Evolutionary conservation across 2,113 vertebrate genomes (phyloP), one percentile per base, ranked within the genome.

Genomic region (Puntigrus tetrazona): DNA sequence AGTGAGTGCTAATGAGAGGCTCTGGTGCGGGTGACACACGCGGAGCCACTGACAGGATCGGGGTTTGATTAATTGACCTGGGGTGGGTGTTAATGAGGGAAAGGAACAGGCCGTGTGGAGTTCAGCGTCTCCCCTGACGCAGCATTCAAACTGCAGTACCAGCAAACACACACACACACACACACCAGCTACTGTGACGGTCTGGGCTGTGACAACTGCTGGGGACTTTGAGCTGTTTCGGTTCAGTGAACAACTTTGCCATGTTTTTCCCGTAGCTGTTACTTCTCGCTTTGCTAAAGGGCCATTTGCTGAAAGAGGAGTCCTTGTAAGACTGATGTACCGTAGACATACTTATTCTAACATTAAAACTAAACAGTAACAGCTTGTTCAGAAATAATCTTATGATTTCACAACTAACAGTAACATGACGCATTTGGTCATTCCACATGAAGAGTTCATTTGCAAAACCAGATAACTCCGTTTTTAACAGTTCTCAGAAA

Each of bases 81-180:
- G 81, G 88, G 87, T 87, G 87, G 67, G 89, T 88, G 90, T 91
- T 93, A 93, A 94, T 91, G 87, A 89, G 88, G 86, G 87, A 87
- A 88, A 81, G 85, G 84, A 57, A 70, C 36, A 16, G 78, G 50
- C 83, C 63, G 45, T 78, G 74, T 50, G 29, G 38, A 87, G 74
- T 76, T 47, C n/a, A 61, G 59, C 20, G 11, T 57, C 25, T 61
- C 52, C 67, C 74, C 83, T 61, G 50, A 81, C 22, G 57, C 82
- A 63, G 57, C 61, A 52, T 77, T 81, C 50, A 70, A 84, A 84
- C 34, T 87, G 85, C 76, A 81, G 86, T 34, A 16, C 41, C 3
- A 75, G 43, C 72, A 50, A 29, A 75, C 43, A 43, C 38, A 72
- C 63, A 76, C 65, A 57, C 78, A 84, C 86, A 84, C 74, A 88